A percentile compares a stretch with the other conserved stretches of the same genome.
Conservation (phyloP, 2,888 invertebrate species). For the Cephus spinipes region DNA sequence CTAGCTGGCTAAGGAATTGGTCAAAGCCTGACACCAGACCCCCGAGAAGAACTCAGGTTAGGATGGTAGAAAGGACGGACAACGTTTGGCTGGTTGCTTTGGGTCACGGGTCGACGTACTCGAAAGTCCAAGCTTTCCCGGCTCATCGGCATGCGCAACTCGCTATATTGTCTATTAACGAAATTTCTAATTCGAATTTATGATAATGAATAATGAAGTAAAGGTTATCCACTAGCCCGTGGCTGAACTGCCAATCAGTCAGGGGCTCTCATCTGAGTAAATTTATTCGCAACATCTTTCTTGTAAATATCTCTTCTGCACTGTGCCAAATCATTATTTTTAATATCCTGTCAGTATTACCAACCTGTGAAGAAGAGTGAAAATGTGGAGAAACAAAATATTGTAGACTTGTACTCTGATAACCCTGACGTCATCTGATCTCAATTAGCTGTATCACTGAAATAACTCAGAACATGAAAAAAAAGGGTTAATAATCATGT, state of each 20-base stretch:
- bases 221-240: conserved; percentile 17
- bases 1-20: background rate
- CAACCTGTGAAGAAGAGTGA: background rate
- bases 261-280: background rate
- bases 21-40: background rate
- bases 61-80: conserved; percentile 12
- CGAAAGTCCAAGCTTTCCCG: conserved; percentile 63
- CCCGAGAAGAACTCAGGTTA: background rate
- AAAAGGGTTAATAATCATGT: background rate
- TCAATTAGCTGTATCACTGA: background rate
- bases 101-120: conserved; percentile 55
- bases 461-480: background rate
- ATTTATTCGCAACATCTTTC: background rate
- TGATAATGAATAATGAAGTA: conserved; percentile 42
- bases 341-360: background rate
- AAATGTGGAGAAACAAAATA: background rate
- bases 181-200: conserved; percentile 60
- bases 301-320: background rate
- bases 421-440: background rate
- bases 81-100: conserved; percentile 20
- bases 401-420: background rate
- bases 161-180: conserved; percentile 49
- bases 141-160: conserved; percentile 49
- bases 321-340: background rate
- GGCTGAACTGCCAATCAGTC: background rate